Base-by-base conservation (phyloP, 2,888 invertebrate species). In the Machimus atricapillus region DNA sequence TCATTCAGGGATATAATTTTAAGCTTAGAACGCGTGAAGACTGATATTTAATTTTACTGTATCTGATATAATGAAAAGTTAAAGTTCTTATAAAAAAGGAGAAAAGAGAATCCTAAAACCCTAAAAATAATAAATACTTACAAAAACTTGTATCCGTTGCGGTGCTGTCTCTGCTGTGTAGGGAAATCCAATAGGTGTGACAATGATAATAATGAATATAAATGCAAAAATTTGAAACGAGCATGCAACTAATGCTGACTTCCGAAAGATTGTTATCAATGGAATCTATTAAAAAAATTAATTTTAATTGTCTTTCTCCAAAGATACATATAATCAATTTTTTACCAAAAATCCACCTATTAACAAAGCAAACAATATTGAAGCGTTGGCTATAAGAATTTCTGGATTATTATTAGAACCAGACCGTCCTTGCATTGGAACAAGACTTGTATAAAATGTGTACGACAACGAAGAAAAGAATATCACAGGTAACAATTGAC, bases 141-240 rank as follows among this genome's bases (percentile, higher is more conserved):
- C 95, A 90, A 94, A 90, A 8, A 94, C 91, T 4, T 93, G 91
- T 76, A 94, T 92, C 31, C 95, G 91, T 90, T 95, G 94, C 1
- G 94, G 93, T 73, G 92, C 91, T 2, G 92, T 92, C 87, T 93
- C 92, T 2, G 92, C 93, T 40, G 93, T 92, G 90, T 94, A 95
- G 27, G 95, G 95, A 89, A 94, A 94, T 1, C 95, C 94, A 16
- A 94, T 89, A 0, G 93, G 93, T 1, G 95, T 94, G 4, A 93
- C 91, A 5, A 92, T 91, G 40, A 92, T 34, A 27, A 92, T 91
- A 46, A 92, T 89, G 86, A 90, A 92, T 37, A 92, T 46, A 2
- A 91, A 16, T 2, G 91, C 91, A 8, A 92, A 86, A 27, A 89
- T 90, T 73, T 91, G 85, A 40, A 92, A 89, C 0, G 90, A 89